These are phyloP conservation scores for Tinea pellionella DNA, from an alignment of 2,888 invertebrate genomes.

Conservation along the genomic window DNA sequence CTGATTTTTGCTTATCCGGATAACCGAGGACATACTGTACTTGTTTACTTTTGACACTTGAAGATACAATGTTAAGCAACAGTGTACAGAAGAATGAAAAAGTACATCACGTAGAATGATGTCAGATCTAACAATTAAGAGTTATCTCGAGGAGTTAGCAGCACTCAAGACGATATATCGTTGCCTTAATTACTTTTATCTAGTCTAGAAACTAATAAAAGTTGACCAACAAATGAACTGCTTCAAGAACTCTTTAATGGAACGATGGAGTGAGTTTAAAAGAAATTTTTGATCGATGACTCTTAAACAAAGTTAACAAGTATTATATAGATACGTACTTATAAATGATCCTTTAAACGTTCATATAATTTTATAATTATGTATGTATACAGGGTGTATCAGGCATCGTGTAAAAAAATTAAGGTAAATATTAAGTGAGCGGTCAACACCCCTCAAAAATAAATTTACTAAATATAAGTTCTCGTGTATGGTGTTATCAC, in stretches of 20 bases:
- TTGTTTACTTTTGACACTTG: too few species aligned
- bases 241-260: constrained; percentile 10
- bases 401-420: too few species aligned
- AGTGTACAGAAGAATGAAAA: neutral
- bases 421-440: too few species aligned
- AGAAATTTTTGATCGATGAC: constrained; percentile 12
- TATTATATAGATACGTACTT: neutral
- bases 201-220: constrained; percentile 47
- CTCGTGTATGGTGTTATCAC: too few species aligned
- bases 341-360: neutral
- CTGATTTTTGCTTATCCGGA: too few species aligned
- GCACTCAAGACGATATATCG: constrained; percentile 41
- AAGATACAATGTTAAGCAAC: too few species aligned
- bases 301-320: neutral
- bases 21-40: too few species aligned
- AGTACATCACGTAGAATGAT: neutral
- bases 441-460: too few species aligned
- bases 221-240: constrained; percentile 42
- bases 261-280: constrained; percentile 12
- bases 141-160: constrained; percentile 39
- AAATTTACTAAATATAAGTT: too few species aligned
- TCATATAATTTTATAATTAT: too few species aligned
- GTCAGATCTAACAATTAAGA: constrained; percentile 29
- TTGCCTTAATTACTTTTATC: constrained; percentile 50
- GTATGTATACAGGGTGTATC: too few species aligned